These are phyloP conservation scores for Rana temporaria DNA, from an alignment of 2,113 vertebrate species.

Conservation along the genomic window DNA sequence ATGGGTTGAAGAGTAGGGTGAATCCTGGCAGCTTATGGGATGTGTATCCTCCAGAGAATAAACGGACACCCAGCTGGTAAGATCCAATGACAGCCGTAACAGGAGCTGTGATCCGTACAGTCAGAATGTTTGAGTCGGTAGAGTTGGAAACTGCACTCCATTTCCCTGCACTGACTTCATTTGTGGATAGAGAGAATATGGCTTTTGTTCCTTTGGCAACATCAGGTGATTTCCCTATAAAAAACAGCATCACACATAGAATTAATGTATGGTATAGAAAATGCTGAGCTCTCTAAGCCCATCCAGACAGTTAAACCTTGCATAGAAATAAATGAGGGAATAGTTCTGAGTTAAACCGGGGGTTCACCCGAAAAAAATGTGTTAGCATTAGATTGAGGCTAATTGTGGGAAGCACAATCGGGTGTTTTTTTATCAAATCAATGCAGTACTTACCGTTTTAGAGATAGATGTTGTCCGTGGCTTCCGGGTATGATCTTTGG, in stretches of 20 bases:
- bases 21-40: slow-evolving; percentile 72
- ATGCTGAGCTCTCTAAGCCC: too few relatives aligned
- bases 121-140: neutral
- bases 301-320: too few relatives aligned
- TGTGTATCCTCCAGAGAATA: slow-evolving; percentile 65
- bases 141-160: slow-evolving; percentile 66
- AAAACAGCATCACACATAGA: neutral
- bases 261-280: too few relatives aligned
- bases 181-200: slow-evolving; percentile 66
- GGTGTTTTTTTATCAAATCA: too few relatives aligned
- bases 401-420: too few relatives aligned
- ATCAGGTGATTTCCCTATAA: slow-evolving; percentile 60
- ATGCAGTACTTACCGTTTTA: too few relatives aligned
- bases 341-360: too few relatives aligned
- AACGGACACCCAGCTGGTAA: slow-evolving; percentile 75
- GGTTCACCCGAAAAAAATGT: too few relatives aligned
- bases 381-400: too few relatives aligned
- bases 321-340: too few relatives aligned
- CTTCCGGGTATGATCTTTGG: too few relatives aligned
- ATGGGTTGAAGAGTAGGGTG: slow-evolving; percentile 90
- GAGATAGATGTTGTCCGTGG: too few relatives aligned
- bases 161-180: neutral
- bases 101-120: slow-evolving; percentile 70
- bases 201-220: slow-evolving; percentile 76
- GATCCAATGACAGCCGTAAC: slow-evolving; percentile 79